A percentile compares a stretch with the other conserved stretches of the same genome.
phyloP scores from a whole-genome alignment of 2,113 vertebrate species.

The Telmatochromis brachygnathus region DNA sequence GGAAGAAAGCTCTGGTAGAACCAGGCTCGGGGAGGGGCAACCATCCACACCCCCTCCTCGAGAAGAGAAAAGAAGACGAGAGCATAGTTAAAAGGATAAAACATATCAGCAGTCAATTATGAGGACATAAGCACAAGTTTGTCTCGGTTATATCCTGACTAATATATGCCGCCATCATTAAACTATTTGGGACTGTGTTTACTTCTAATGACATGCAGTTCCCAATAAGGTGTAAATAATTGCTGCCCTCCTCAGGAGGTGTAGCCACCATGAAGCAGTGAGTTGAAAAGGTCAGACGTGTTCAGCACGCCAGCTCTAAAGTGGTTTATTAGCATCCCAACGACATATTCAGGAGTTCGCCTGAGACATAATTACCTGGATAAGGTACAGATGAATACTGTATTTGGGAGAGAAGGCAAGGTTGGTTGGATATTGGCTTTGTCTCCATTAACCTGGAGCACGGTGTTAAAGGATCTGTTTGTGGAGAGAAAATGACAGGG shows the following conservation, averaged over 20 bases:
- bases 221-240: slow-evolving; percentile 55
- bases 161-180: slow-evolving; percentile 9
- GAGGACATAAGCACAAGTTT: background rate
- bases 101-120: slow-evolving; percentile 3
- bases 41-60: background rate
- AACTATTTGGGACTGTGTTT: slow-evolving; percentile 28
- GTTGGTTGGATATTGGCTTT: slow-evolving; percentile 66
- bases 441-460: slow-evolving; percentile 78
- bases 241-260: slow-evolving; percentile 39
- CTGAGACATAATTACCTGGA: slow-evolving; percentile 60
- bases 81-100: background rate
- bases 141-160: background rate
- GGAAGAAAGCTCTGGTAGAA: background rate
- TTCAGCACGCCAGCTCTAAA: slow-evolving; percentile 45
- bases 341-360: slow-evolving; percentile 63
- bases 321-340: slow-evolving; percentile 65
- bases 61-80: background rate
- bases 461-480: slow-evolving; percentile 85
- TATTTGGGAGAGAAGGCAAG: slow-evolving; percentile 63
- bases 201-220: background rate
- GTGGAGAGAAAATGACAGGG: slow-evolving; percentile 86
- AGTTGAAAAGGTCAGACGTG: slow-evolving; percentile 69
- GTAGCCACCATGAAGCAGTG: slow-evolving; percentile 38
- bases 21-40: background rate
- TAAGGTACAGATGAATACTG: slow-evolving; percentile 61